Evolutionary conservation across 1,140 invertebrate species (phyloP), one percentile per base, ranked within the genome.

Genomic region (Callitettix versicolor): DNA sequence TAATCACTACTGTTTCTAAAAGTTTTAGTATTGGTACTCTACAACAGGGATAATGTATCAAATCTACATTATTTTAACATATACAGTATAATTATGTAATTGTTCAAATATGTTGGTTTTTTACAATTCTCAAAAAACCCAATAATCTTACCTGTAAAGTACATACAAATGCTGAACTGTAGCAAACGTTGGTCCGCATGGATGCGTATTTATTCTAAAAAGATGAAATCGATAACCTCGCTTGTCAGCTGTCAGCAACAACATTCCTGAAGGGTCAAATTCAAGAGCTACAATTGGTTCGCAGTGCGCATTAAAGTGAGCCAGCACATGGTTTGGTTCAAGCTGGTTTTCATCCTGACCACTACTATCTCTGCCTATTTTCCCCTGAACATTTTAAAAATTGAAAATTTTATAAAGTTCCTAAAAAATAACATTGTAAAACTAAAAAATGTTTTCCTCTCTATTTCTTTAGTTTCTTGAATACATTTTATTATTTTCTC

Each of bases 101-200:
- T n/a, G n/a, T n/a, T n/a, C n/a, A n/a, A n/a, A n/a, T n/a, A n/a
- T n/a, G n/a, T n/a, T n/a, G n/a, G n/a, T n/a, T n/a, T n/a, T n/a
- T n/a, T n/a, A n/a, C n/a, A n/a, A n/a, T n/a, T n/a, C n/a, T n/a
- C n/a, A n/a, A n/a, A n/a, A n/a, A n/a, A n/a, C n/a, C n/a, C n/a
- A n/a, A n/a, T n/a, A n/a, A 60, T 87, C 84, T 20, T 84, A 86
- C 17, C 95, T 79, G 68, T 97, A 91, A 36, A 99, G 73, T 26
- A 94, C 85, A 69, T 98, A 99, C 14, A 99, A 72, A 74, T 98
- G 96, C 71, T 98, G 94, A 20, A 98, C 92, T 2, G 91, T 85
- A 6, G 91, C 88, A 41, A 94, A 72, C 15, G 83, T 82, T 20
- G 92, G 82, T 1, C 89, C 87, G 30, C 84, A 83, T 1, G 94